Percentiles rank a stretch among this genome's conserved stretches.
Conservation (phyloP, 2,113 vertebrate species). For the Clupea harengus region DNA sequence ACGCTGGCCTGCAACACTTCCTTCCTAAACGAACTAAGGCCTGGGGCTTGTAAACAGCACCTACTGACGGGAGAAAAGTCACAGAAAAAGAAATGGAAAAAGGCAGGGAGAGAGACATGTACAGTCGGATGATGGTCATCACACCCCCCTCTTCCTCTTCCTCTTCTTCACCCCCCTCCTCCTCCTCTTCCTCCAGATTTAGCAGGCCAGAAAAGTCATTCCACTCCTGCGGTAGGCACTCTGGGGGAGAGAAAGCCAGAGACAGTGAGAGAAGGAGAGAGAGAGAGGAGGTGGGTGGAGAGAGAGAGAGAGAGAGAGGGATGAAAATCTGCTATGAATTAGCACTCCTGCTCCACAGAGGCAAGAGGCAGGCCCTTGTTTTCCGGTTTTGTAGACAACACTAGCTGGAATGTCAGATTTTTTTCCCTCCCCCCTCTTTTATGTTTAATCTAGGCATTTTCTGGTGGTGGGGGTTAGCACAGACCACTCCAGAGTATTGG, state of each 20-base stretch:
- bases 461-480: constrained; percentile 47
- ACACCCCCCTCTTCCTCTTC: constrained; percentile 28
- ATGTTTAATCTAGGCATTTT: constrained; percentile 52
- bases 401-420: constrained; percentile 49
- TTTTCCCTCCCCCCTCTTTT: constrained; percentile 28
- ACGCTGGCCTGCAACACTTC: constrained; percentile 74
- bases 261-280: constrained; percentile 20
- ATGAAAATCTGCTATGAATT: constrained; percentile 54
- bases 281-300: not conserved
- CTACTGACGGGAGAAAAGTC: constrained; percentile 54
- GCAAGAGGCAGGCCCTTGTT: constrained; percentile 49
- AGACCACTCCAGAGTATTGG: constrained; percentile 43
- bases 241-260: constrained; percentile 48
- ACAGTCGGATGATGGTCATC: not conserved
- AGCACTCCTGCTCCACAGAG: constrained; percentile 52
- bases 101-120: constrained; percentile 41
- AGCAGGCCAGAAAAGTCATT: constrained; percentile 92
- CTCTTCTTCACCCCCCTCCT: constrained; percentile 45
- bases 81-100: constrained; percentile 65
- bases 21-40: constrained; percentile 76
- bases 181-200: constrained; percentile 55
- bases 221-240: constrained; percentile 82
- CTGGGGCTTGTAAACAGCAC: constrained; percentile 72
- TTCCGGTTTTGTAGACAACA: constrained; percentile 55
- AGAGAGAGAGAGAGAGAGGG: constrained; percentile 23